Conservation (phyloP, 2,888 invertebrate species). For the Aricia artaxerxes region DNA sequence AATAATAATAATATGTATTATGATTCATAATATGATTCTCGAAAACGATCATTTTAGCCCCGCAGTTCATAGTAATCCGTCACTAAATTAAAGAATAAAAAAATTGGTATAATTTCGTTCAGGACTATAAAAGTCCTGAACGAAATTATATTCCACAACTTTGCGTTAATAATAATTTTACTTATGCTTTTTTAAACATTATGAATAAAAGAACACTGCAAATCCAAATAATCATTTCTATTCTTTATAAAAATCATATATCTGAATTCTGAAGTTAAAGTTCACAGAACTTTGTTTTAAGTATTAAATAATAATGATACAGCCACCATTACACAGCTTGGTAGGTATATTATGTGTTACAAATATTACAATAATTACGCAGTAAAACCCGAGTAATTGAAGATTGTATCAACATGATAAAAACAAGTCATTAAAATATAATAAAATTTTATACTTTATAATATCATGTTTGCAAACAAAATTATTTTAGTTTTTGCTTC, state of each 20-base stretch:
- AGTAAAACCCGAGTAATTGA: not conserved
- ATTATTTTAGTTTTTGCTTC: not conserved
- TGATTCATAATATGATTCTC: too few species aligned
- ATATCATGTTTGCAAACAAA: not conserved
- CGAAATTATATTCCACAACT: too few species aligned
- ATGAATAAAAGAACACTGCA: too few species aligned
- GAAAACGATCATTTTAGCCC: too few species aligned
- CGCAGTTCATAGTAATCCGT: too few species aligned
- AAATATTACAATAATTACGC: conserved; percentile 14
- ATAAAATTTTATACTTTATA: not conserved
- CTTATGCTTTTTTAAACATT: too few species aligned
- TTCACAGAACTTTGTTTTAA: not conserved
- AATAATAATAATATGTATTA: too few species aligned
- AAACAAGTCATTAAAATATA: conserved; percentile 4
- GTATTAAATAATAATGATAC: not conserved
- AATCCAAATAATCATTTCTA: too few species aligned
- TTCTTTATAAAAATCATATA: not conserved
- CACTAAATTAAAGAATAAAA: too few species aligned
- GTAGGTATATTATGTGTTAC: conserved; percentile 14
- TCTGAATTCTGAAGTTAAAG: not conserved
- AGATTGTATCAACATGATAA: not conserved
- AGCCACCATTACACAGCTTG: not conserved
- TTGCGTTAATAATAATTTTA: too few species aligned
- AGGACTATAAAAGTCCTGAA: too few species aligned
- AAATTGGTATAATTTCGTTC: too few species aligned